Evolutionary conservation across 2,888 invertebrate species (phyloP), one percentile per base, ranked within the genome.

Genomic region (Caenorhabditis imperialis): DNA sequence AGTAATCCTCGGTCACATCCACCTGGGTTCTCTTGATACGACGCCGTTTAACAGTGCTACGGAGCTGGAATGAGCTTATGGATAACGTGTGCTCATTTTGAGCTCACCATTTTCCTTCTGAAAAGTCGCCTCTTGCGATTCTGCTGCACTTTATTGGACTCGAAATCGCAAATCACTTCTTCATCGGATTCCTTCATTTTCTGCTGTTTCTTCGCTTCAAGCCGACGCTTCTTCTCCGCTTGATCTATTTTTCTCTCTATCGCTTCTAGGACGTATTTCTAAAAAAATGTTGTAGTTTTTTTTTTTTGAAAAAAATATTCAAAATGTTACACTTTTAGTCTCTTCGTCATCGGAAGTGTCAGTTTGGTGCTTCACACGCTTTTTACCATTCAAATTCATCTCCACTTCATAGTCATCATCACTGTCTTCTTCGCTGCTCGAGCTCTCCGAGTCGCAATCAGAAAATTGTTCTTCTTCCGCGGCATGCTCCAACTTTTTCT

Each of bases 401-500:
- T 65, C 47, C 20, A 22, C 20, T 35, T 58, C 53, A 14, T 27
- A 60, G 25, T 69, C 67, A 22, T 58, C 67, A 3, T 65, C 65
- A 35, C 65, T 65, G 44, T 57, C 55, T 35, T 65, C 65, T 1
- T 40, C 55, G 42, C 65, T 65, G 14, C 65, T 65, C n/a, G 54
- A 55, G 45, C 48, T 55, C n/a, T n/a, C n/a, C n/a, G n/a, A n/a
- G n/a, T n/a, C n/a, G n/a, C n/a, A n/a, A n/a, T n/a, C n/a, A n/a
- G n/a, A n/a, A n/a, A n/a, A n/a, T n/a, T n/a, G n/a, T n/a, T n/a
- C n/a, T n/a, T n/a, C n/a, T n/a, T n/a, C n/a, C n/a, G n/a, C n/a
- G n/a, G n/a, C n/a, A n/a, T n/a, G n/a, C n/a, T n/a, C n/a, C n/a
- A n/a, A n/a, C n/a, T n/a, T n/a, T n/a, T n/a, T n/a, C n/a, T n/a